phyloP scores from a whole-genome alignment of 2,113 vertebrate species.

The Lampris incognitus region DNA sequence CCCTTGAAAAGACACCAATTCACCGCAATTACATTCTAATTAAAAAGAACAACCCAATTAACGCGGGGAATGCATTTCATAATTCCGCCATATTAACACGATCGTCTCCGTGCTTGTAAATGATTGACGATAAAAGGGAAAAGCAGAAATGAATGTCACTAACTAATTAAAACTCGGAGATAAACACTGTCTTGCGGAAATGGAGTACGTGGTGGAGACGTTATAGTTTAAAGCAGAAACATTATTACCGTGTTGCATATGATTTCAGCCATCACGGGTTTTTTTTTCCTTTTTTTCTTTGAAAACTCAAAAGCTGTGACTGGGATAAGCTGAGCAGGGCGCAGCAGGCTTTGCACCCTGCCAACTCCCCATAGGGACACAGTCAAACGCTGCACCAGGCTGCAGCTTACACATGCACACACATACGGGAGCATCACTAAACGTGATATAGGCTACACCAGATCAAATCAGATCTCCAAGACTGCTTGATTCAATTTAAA shows the following conservation, averaged over 20 bases:
- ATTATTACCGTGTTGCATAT: slow-evolving; percentile 79
- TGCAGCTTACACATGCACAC: slow-evolving; percentile 76
- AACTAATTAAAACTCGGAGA: slow-evolving; percentile 80
- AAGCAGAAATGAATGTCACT: slow-evolving; percentile 78
- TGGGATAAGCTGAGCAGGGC: slow-evolving; percentile 70
- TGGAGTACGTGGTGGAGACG: slow-evolving; percentile 64
- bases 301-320: slow-evolving; percentile 75
- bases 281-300: slow-evolving; percentile 65
- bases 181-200: slow-evolving; percentile 76
- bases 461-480: slow-evolving; percentile 77
- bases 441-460: slow-evolving; percentile 59
- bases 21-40: slow-evolving; percentile 79
- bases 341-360: slow-evolving; percentile 63
- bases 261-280: slow-evolving; percentile 62
- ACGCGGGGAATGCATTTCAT: slow-evolving; percentile 78
- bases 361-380: slow-evolving; percentile 73
- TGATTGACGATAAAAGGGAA: slow-evolving; percentile 78
- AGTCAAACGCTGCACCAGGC: slow-evolving; percentile 58
- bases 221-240: slow-evolving; percentile 81
- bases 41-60: slow-evolving; percentile 84
- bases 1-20: slow-evolving; percentile 73
- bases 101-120: slow-evolving; percentile 78
- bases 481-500: slow-evolving; percentile 76
- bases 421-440: slow-evolving; percentile 63
- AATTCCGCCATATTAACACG: slow-evolving; percentile 77